Conservation (phyloP, 1,140 invertebrate species). For the Drosophila nikananu region DNA sequence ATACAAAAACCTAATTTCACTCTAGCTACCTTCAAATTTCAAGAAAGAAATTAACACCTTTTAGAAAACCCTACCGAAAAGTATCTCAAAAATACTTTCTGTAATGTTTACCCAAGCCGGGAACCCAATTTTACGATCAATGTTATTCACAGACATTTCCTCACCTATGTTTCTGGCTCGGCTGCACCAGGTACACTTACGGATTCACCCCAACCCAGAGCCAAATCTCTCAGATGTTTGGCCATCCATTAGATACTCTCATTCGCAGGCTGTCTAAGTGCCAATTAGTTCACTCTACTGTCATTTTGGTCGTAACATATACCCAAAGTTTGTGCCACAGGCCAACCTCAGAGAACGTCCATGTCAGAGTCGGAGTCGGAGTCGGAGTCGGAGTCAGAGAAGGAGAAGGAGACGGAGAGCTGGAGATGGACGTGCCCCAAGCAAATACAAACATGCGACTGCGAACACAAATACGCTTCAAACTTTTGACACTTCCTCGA, state of each 20-base stretch:
- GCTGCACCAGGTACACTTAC: not conserved
- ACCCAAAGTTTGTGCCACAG: constrained; percentile 64
- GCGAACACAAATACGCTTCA: constrained; percentile 62
- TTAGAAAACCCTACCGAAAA: not conserved
- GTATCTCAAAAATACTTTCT: not conserved
- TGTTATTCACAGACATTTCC: constrained; percentile 9
- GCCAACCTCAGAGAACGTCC: constrained; percentile 29
- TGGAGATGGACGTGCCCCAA: constrained; percentile 23
- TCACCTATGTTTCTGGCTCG: not conserved
- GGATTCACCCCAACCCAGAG: constrained; percentile 9
- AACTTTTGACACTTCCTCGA: constrained; percentile 79
- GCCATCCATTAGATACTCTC: constrained; percentile 67
- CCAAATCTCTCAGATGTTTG: constrained; percentile 45
- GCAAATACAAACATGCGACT: constrained; percentile 35
- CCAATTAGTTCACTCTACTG: constrained; percentile 79
- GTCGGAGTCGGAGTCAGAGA: not conserved
- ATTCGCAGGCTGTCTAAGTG: constrained; percentile 57
- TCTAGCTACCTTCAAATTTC: not conserved
- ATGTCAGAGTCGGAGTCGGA: constrained; percentile 30
- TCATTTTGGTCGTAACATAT: constrained; percentile 67
- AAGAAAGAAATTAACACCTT: not conserved
- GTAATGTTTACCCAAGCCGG: constrained; percentile 1
- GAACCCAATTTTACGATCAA: constrained; percentile 4
- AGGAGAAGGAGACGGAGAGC: not conserved
- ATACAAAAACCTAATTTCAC: not conserved